phyloP scores from a whole-genome alignment of 1,140 invertebrate species.

The Drosophila simulans region DNA sequence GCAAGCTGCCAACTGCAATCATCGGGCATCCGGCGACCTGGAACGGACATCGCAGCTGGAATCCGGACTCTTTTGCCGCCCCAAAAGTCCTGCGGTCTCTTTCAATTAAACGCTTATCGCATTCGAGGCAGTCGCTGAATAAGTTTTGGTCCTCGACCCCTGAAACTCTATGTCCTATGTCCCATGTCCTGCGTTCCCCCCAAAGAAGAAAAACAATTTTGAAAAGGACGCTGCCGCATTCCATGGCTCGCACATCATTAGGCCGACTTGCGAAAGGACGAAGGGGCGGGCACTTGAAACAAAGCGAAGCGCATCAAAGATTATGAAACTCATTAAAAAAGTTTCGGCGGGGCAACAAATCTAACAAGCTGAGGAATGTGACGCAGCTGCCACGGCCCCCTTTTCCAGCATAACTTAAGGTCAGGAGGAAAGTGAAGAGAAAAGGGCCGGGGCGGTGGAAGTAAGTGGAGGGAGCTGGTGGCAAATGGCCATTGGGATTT shows the following conservation, averaged over 20 bases:
- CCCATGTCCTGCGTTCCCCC: not conserved
- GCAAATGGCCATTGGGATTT: constrained; percentile 29
- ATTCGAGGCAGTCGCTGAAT: constrained; percentile 54
- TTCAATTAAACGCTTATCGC: constrained; percentile 81
- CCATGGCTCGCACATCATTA: constrained; percentile 54
- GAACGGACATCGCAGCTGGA: constrained; percentile 34
- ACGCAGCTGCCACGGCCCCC: constrained; percentile 21
- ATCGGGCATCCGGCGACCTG: constrained; percentile 29
- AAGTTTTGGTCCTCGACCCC: constrained; percentile 13
- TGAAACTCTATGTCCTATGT: constrained; percentile 3
- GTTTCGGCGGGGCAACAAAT: constrained; percentile 60
- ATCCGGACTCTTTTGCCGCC: constrained; percentile 7
- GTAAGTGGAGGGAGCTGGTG: not conserved
- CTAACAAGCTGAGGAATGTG: constrained; percentile 51
- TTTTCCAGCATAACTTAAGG: constrained; percentile 28
- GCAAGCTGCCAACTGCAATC: constrained; percentile 33
- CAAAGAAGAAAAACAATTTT: constrained; percentile 44
- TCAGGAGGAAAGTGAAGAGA: not conserved
- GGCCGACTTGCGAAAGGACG: constrained; percentile 13
- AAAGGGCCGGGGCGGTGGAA: not conserved
- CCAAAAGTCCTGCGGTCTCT: constrained; percentile 23
- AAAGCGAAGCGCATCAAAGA: constrained; percentile 70
- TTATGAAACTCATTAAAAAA: constrained; percentile 81
- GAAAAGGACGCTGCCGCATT: constrained; percentile 35
- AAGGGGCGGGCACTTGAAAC: constrained; percentile 19